These are phyloP conservation scores for Bubo scandiacus DNA, from an alignment of 2,113 vertebrate species.

Conservation along the genomic window DNA sequence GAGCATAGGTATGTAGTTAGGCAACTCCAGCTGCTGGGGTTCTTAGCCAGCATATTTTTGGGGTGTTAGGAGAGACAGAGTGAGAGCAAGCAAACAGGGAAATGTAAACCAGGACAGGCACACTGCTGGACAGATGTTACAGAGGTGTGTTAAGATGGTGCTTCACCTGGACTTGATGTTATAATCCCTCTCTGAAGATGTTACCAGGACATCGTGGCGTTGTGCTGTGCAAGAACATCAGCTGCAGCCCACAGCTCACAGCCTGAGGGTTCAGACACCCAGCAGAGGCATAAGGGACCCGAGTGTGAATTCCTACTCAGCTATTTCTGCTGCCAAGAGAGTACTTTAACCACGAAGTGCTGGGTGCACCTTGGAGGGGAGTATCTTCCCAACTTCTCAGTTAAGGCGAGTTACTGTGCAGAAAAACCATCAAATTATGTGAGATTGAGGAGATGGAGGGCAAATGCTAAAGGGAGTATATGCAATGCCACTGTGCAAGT, in stretches of 20 bases:
- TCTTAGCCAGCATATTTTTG: background rate
- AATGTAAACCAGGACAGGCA: background rate
- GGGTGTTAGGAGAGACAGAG: background rate
- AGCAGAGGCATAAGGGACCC: background rate
- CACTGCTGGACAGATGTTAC: accelerated
- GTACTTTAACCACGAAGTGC: background rate
- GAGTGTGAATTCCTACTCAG: background rate
- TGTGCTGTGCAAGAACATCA: background rate
- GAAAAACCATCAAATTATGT: background rate
- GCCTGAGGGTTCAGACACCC: background rate
- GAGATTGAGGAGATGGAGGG: background rate
- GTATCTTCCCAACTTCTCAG: background rate
- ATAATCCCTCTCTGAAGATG: background rate
- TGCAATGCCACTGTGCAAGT: background rate
- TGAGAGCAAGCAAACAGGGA: background rate
- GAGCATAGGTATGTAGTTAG: background rate
- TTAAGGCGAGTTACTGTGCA: background rate
- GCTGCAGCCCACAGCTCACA: background rate
- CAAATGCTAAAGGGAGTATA: background rate
- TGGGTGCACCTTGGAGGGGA: background rate
- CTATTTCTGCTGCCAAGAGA: background rate
- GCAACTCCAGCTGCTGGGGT: background rate
- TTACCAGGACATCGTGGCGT: background rate
- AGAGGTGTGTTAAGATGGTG: background rate
- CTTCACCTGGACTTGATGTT: background rate